Percentiles rank a stretch among this genome's conserved stretches.
Evolutionary conservation across 2,113 vertebrate species (phyloP).

Genomic region (Rhabdomys dilectus): DNA sequence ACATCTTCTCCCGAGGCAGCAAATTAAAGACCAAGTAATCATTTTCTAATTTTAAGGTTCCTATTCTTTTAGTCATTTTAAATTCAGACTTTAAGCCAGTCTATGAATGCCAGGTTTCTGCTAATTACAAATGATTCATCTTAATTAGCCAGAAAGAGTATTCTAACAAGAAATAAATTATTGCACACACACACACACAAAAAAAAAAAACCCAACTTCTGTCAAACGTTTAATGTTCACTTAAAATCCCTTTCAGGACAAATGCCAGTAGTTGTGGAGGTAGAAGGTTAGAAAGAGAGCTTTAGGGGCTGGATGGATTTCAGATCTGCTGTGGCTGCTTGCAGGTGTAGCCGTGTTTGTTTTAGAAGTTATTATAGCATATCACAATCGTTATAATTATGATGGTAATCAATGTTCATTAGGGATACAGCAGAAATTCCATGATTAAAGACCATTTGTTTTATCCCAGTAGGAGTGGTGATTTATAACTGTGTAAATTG

Average conservation of each 20-base stretch:
- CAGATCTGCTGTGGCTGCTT: constrained; percentile 1
- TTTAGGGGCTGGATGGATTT: constrained; percentile 57
- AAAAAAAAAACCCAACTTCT: constrained; percentile 75
- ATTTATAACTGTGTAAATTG: constrained; percentile 58
- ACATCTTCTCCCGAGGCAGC: constrained; percentile 70
- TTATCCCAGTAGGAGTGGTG: constrained; percentile 50
- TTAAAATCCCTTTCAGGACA: constrained; percentile 76
- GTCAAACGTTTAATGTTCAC: constrained; percentile 75
- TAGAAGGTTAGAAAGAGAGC: background rate
- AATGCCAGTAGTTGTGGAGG: background rate
- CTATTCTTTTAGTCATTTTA: constrained; percentile 77
- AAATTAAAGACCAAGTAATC: constrained; percentile 75
- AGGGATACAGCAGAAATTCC: constrained; percentile 62
- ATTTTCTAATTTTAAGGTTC: constrained; percentile 82
- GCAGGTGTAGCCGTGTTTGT: constrained; percentile 60
- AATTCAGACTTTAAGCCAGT: constrained; percentile 79
- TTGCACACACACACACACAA: constrained; percentile 45
- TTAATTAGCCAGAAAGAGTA: constrained; percentile 83
- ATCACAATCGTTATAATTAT: constrained; percentile 56
- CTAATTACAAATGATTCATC: constrained; percentile 87
- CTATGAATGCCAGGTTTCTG: constrained; percentile 82
- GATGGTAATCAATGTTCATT: constrained; percentile 66
- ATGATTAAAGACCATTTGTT: constrained; percentile 65
- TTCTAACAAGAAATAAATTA: constrained; percentile 85
- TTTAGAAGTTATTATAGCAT: constrained; percentile 38